Percentiles rank a stretch among this genome's conserved stretches.
Evolutionary conservation across 2,888 invertebrate species (phyloP).

Genomic region (Tipula confusa): DNA sequence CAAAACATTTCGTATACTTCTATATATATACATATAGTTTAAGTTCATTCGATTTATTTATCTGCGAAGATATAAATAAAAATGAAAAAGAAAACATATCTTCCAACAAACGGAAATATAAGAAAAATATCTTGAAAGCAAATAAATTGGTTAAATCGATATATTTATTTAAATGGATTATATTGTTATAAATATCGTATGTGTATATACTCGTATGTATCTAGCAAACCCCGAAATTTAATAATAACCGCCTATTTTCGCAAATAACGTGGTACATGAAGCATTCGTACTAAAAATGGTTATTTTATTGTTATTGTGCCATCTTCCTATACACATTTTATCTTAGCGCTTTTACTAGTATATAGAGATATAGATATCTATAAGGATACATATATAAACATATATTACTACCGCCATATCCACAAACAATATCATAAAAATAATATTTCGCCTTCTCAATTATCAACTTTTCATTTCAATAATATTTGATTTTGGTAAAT

Average conservation of each 20-base stretch:
- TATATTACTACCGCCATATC: not conserved
- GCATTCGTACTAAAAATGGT: not conserved
- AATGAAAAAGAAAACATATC: not conserved
- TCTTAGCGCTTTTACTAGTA: not conserved
- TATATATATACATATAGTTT: not conserved
- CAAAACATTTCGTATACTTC: not conserved
- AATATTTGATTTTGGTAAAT: not conserved
- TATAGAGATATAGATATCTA: not conserved
- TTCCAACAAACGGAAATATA: not conserved
- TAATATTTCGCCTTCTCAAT: constrained; percentile 12
- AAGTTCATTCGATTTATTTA: constrained; percentile 16
- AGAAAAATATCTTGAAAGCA: not conserved
- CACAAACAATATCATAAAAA: not conserved
- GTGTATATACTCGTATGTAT: not conserved
- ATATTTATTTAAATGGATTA: constrained; percentile 16
- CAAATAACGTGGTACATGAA: not conserved
- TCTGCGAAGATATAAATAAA: not conserved
- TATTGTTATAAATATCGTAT: constrained; percentile 20
- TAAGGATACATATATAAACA: not conserved
- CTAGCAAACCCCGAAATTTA: not conserved
- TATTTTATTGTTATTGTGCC: constrained; percentile 8
- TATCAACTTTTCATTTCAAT: constrained; percentile 3
- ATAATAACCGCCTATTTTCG: not conserved
- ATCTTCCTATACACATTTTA: not conserved
- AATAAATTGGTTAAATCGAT: constrained; percentile 12